Conservation (phyloP, 2,888 invertebrate genomes). For the Torymus aiolomorphi region DNA sequence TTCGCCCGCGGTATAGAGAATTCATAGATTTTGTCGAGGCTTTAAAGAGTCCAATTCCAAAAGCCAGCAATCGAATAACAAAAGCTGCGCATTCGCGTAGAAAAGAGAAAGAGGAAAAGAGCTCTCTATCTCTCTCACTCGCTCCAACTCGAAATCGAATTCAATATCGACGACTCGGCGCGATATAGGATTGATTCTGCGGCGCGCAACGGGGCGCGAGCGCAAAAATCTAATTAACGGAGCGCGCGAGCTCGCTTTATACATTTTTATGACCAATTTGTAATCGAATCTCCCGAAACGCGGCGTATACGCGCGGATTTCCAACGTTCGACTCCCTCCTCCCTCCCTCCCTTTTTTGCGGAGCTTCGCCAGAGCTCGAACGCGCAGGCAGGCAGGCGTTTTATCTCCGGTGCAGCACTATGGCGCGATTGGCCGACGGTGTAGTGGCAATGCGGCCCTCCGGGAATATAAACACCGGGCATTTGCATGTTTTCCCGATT, state of each 20-base stretch:
- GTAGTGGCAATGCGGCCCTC: constrained; percentile 27
- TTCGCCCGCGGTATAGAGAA: constrained; percentile 2
- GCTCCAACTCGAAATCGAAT: constrained; percentile 49
- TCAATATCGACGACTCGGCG: constrained; percentile 45
- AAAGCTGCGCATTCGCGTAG: constrained; percentile 33
- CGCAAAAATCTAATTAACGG: constrained; percentile 69
- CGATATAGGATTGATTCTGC: constrained; percentile 54
- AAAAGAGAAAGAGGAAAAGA: constrained; percentile 1
- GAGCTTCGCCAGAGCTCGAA: constrained; percentile 1
- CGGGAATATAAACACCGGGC: constrained; percentile 69
- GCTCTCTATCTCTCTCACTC: too few species aligned
- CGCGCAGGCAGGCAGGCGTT: constrained; percentile 28
- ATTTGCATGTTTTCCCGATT: constrained; percentile 75
- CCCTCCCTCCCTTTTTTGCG: constrained; percentile 55
- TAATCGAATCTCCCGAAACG: constrained; percentile 67
- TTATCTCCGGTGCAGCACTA: constrained; percentile 48
- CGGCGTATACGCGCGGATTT: constrained; percentile 19
- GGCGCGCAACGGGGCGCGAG: constrained; percentile 36
- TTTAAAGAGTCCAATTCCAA: constrained; percentile 46
- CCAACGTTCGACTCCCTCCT: constrained; percentile 45
- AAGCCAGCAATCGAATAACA: constrained; percentile 51
- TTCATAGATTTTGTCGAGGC: constrained; percentile 46
- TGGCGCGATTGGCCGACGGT: constrained; percentile 50
- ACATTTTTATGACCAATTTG: constrained; percentile 73
- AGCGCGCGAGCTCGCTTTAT: constrained; percentile 66